Conservation (phyloP, 2,888 invertebrate genomes). For the Tromatobia lineatoria region DNA sequence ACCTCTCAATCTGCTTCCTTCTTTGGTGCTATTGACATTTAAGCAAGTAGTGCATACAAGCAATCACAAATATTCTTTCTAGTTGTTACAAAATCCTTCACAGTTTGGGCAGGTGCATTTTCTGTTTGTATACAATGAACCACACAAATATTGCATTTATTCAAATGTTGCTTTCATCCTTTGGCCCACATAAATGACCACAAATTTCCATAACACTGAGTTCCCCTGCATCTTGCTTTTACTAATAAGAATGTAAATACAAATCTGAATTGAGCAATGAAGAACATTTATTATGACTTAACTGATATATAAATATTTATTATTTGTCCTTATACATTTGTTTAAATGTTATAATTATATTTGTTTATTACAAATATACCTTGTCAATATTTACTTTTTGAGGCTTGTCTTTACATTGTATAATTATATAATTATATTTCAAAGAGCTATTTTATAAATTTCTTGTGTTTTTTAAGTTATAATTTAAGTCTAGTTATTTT, state of each 20-base stretch:
- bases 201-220: not conserved
- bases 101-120: not conserved
- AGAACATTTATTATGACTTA: not conserved
- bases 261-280: not conserved
- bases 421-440: too few species aligned
- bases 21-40: conserved; percentile 61
- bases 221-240: not conserved
- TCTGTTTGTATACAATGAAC: not conserved
- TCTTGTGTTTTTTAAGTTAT: too few species aligned
- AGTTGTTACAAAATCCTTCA: not conserved
- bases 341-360: too few species aligned
- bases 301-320: not conserved
- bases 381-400: too few species aligned
- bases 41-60: not conserved
- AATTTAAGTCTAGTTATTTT: too few species aligned
- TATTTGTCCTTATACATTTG: too few species aligned
- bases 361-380: too few species aligned
- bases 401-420: too few species aligned
- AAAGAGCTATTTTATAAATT: too few species aligned
- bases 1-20: conserved; percentile 31
- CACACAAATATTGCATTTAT: not conserved
- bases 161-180: not conserved
- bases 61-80: not conserved
- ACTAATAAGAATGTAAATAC: not conserved
- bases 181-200: conserved; percentile 10